Evolutionary conservation across 2,113 vertebrate genomes (phyloP), one percentile per base, ranked within the genome.

Genomic region (Scortum barcoo): DNA sequence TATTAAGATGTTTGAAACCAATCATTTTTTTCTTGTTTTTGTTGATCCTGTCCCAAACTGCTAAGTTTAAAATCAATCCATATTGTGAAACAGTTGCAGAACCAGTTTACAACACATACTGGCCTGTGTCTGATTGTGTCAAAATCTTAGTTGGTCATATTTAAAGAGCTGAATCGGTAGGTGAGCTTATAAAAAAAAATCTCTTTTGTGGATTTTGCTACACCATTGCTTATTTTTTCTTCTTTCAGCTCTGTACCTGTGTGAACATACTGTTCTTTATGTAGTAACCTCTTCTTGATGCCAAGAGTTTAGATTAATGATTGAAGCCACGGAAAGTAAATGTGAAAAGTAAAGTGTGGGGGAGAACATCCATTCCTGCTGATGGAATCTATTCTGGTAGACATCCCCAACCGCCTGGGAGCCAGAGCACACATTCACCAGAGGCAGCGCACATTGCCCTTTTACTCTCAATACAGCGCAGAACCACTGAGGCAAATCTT

Each of bases 401-500:
- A 84, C 63, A 57, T 72, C 58, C 57, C 30, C 0, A 58, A 61
- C 74, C 67, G 56, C 71, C 56, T 62, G 54, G 26, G 38, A 69
- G 63, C 42, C 33, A 42, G 36, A 54, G 36, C 19, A 40, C 78
- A 77, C 70, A 65, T 70, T 80, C 72, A 63, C 57, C 67, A 81
- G 36, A 60, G 30, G 78, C 69, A 54, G 61, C 16, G 16, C 65
- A 51, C 40, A 33, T 51, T 70, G 33, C 7, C 56, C 58, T 76
- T 89, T 84, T 40, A 60, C 57, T 72, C 77, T 81, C 76, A 69
- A 76, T 85, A 54, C 46, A 83, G 71, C 65, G 51, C 28, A 78
- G 76, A 87, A 73, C 63, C 90, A 81, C 44, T 71, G 79, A 80
- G 77, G 69, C 85, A 81, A 78, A 90, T 90, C 88, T 85, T 88